These are phyloP conservation scores for Aleiodes alternator DNA, from an alignment of 2,888 invertebrate species.

Conservation along the genomic window DNA sequence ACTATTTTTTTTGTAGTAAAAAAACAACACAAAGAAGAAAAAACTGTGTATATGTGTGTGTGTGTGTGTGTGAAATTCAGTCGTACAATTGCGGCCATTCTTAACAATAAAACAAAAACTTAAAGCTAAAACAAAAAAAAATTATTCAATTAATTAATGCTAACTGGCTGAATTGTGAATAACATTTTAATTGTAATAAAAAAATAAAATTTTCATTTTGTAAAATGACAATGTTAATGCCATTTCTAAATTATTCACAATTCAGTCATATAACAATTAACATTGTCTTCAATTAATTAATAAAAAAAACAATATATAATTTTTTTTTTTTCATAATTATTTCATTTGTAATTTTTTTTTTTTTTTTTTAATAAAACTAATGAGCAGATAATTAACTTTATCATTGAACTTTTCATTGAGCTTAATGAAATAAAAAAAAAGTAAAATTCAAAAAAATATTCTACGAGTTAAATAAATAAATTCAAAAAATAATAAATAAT, in stretches of 20 bases:
- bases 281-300: constrained; percentile 15
- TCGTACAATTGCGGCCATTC: constrained; percentile 47
- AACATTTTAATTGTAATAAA: neutral
- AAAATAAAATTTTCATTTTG: constrained; percentile 17
- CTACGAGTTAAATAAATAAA: neutral
- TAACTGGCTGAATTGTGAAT: constrained; percentile 12
- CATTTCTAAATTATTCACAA: neutral
- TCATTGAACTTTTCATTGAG: constrained; percentile 9
- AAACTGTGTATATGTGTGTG: too few species aligned
- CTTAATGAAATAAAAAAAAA: neutral
- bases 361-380: neutral
- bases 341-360: too few species aligned
- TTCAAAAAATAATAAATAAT: neutral
- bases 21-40: constrained; percentile 2
- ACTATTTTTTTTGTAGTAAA: neutral
- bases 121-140: constrained; percentile 14
- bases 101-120: constrained; percentile 37
- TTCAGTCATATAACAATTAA: constrained; percentile 16
- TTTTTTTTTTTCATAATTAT: neutral
- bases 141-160: neutral
- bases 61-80: constrained; percentile 43
- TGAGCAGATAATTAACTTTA: constrained; percentile 10
- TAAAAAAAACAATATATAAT: neutral
- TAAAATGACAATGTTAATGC: neutral
- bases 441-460: constrained; percentile 1